Conservation (phyloP, 2,113 vertebrate genomes). For the Marcusenius ussheri region DNA sequence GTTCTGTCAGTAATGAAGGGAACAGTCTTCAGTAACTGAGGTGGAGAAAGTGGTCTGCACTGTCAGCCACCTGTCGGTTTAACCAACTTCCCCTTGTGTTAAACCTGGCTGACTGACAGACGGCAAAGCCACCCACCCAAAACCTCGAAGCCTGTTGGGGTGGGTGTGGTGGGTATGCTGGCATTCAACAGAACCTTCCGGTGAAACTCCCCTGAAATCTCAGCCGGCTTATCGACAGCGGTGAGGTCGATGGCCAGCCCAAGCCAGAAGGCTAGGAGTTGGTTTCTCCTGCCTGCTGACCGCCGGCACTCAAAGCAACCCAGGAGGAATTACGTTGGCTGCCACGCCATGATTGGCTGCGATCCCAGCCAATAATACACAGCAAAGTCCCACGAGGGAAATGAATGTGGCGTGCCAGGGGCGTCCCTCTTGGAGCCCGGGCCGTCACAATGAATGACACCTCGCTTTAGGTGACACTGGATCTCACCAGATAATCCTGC, state of each 20-base stretch:
- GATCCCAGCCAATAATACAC: slow-evolving; percentile 31
- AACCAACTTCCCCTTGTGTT: not conserved
- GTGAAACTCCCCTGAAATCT: not conserved
- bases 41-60: not conserved
- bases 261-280: not conserved
- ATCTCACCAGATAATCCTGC: slow-evolving; percentile 26
- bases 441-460: slow-evolving; percentile 26
- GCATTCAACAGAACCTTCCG: not conserved
- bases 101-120: not conserved
- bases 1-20: not conserved
- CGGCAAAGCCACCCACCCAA: not conserved
- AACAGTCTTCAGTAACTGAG: not conserved
- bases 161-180: not conserved
- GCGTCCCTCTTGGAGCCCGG: not conserved
- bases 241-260: not conserved
- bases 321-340: slow-evolving; percentile 30
- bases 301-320: slow-evolving; percentile 22
- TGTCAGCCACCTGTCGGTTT: not conserved
- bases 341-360: slow-evolving; percentile 38
- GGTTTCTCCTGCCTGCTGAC: not conserved
- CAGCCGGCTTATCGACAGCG: not conserved
- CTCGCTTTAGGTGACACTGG: slow-evolving; percentile 28
- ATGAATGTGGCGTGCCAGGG: slow-evolving; percentile 23
- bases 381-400: slow-evolving; percentile 27
- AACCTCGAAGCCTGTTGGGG: not conserved